Percentiles rank a stretch among this genome's conserved stretches.
Evolutionary conservation across 2,113 vertebrate species (phyloP).

Genomic region (Bostrychus sinensis): DNA sequence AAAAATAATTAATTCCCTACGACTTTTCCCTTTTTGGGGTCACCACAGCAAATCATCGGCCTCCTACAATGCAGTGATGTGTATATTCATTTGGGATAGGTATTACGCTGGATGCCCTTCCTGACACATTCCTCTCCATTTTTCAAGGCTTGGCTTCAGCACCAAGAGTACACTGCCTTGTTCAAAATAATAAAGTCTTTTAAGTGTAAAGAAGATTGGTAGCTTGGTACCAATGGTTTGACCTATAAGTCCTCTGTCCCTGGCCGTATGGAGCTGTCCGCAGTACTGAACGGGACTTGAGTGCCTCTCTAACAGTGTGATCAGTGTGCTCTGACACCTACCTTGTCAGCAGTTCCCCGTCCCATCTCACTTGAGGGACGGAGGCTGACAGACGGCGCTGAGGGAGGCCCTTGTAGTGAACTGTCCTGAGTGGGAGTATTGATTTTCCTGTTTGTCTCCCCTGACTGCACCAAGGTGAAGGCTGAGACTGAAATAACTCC

Average conservation of each 20-base stretch:
- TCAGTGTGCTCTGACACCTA: conserved; percentile 70
- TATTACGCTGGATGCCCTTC: too few relatives aligned
- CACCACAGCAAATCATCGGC: too few relatives aligned
- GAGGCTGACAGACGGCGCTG: conserved; percentile 72
- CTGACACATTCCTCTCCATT: too few relatives aligned
- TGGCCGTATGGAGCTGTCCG: conserved; percentile 52
- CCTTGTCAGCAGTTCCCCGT: conserved; percentile 71
- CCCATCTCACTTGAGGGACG: conserved; percentile 57
- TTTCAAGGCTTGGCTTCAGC: neutral
- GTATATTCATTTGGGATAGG: too few relatives aligned
- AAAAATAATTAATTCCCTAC: too few relatives aligned
- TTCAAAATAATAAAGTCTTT: neutral
- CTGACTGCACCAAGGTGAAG: conserved; percentile 52
- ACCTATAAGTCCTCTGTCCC: conserved; percentile 9
- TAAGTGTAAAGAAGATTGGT: neutral
- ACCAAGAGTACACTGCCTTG: neutral
- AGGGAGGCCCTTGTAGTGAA: conserved; percentile 72
- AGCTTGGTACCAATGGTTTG: conserved; percentile 4
- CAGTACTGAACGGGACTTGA: conserved; percentile 67
- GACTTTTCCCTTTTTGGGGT: too few relatives aligned
- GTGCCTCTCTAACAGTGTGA: conserved; percentile 52
- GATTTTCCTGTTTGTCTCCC: conserved; percentile 74
- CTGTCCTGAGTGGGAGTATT: conserved; percentile 74
- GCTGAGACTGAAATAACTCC: conserved; percentile 60
- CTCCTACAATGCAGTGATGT: too few relatives aligned